A percentile compares a stretch with the other conserved stretches of the same genome.
phyloP scores from a whole-genome alignment of 2,888 invertebrate genomes.

The Caenorhabditis afra region DNA sequence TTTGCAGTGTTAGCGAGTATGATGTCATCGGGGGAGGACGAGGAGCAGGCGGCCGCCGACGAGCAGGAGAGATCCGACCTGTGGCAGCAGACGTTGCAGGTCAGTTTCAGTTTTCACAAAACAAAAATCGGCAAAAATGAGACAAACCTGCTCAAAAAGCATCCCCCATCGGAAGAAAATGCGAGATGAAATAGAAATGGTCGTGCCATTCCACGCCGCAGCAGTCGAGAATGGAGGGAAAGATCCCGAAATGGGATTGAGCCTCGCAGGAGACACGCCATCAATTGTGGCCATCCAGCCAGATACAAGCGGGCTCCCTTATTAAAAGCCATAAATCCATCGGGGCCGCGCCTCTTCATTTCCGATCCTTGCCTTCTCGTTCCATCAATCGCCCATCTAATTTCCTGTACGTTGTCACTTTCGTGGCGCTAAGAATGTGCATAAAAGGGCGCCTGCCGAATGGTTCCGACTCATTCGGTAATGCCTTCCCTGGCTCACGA shows the following conservation, averaged over 20 bases:
- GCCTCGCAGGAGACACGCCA: neutral
- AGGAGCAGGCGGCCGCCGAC: slow-evolving; percentile 69
- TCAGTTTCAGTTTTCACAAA: slow-evolving; percentile 33
- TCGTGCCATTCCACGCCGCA: too few relatives aligned
- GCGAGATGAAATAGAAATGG: too few relatives aligned
- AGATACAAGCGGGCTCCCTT: neutral
- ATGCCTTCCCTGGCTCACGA: slow-evolving; percentile 32
- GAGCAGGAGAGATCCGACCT: slow-evolving; percentile 75
- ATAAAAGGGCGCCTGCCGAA: slow-evolving; percentile 22
- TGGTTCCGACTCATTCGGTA: neutral
- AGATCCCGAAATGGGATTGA: too few relatives aligned
- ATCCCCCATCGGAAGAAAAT: neutral
- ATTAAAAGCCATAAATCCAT: slow-evolving; percentile 39
- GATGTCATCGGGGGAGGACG: slow-evolving; percentile 77
- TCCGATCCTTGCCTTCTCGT: slow-evolving; percentile 1
- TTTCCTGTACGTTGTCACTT: slow-evolving; percentile 31
- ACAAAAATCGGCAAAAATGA: slow-evolving; percentile 7
- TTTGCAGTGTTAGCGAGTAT: slow-evolving; percentile 77
- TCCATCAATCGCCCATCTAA: slow-evolving; percentile 42
- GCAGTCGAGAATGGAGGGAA: too few relatives aligned
- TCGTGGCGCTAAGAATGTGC: neutral
- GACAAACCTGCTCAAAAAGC: neutral
- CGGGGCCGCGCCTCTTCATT: neutral
- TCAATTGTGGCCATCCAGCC: neutral
- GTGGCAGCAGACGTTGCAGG: slow-evolving; percentile 80